Percentiles rank a stretch among this genome's conserved stretches.
Evolutionary conservation across 2,888 invertebrate species (phyloP).

Genomic region (Iselma pallidipennis): DNA sequence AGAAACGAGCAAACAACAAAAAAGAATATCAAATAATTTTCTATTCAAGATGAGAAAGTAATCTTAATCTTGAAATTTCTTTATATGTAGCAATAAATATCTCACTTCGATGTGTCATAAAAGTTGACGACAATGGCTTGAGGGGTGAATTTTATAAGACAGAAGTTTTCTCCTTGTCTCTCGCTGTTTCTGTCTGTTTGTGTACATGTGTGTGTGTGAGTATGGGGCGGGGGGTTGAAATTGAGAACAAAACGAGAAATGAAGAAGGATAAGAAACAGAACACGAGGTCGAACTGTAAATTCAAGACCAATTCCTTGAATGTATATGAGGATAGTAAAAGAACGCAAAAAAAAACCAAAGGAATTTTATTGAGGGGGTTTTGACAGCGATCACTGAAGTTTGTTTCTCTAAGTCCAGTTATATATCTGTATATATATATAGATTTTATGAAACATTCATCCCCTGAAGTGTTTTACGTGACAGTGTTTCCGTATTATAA

Average conservation of each 20-base stretch:
- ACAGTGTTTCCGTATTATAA: constrained; percentile 17
- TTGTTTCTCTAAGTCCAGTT: constrained; percentile 40
- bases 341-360: constrained; percentile 14
- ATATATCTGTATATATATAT: constrained; percentile 5
- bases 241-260: constrained; percentile 41
- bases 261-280: constrained; percentile 39
- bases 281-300: constrained; percentile 45
- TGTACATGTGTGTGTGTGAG: not conserved
- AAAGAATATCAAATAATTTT: constrained; percentile 22
- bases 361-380: constrained; percentile 41
- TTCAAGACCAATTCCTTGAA: constrained; percentile 21
- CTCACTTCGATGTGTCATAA: constrained; percentile 46
- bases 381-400: constrained; percentile 36
- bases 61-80: constrained; percentile 43
- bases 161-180: constrained; percentile 27
- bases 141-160: constrained; percentile 41
- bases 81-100: constrained; percentile 46
- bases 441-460: constrained; percentile 35
- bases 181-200: not conserved
- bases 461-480: constrained; percentile 33
- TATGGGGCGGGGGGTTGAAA: constrained; percentile 40
- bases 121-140: constrained; percentile 46
- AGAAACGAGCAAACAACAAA: constrained; percentile 12
- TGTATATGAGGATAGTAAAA: not conserved
- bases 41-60: constrained; percentile 31